Base-by-base conservation (phyloP, 2,888 invertebrate genomes). In the Calliphora vomitoria region DNA sequence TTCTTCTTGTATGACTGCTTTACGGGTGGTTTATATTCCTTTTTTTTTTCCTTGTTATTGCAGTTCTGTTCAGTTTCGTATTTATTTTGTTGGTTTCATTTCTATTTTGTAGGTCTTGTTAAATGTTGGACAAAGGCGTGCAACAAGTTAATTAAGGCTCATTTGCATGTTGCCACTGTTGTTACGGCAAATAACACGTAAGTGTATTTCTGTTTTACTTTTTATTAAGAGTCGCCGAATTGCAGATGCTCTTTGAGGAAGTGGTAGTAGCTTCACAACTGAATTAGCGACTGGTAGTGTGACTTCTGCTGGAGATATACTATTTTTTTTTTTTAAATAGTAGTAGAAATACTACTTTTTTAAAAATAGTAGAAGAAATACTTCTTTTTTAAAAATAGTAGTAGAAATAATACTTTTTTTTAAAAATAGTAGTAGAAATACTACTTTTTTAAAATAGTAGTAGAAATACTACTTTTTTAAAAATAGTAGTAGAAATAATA, bases 81-180 rank as follows among this genome's bases (percentile, higher is more conserved):
- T 35, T n/a, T 25, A 25, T 18, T 79, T 71, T 79, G 72, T 78
- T 72, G 74, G 76, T 74, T 60, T 68, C 60, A 60, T 80, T 85
- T 80, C 80, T 80, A 75, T 75, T 85, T 85, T 85, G 75, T 81
- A 85, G 82, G 82, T 81, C 88, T 85, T 85, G 87, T 87, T 88
- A 87, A 88, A 87, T 85, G 82, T 84, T 78, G 83, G 79, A 85
- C 88, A 83, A 78, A 85, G 91, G 92, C 90, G 90, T 92, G 92
- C 92, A 92, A 92, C 92, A 92, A 92, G 92, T 92, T 92, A 92
- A 92, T 92, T 92, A 92, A 92, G 92, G 88, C 91, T 90, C 90
- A 92, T 92, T 92, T 92, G 92, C 92, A 92, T 92, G 92, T 92
- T 89, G 80, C 79, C 89, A 89, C 82, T 75, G 68, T 80, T 82